phyloP scores from a whole-genome alignment of 2,888 invertebrate genomes.

The Miltochrista miniata region DNA sequence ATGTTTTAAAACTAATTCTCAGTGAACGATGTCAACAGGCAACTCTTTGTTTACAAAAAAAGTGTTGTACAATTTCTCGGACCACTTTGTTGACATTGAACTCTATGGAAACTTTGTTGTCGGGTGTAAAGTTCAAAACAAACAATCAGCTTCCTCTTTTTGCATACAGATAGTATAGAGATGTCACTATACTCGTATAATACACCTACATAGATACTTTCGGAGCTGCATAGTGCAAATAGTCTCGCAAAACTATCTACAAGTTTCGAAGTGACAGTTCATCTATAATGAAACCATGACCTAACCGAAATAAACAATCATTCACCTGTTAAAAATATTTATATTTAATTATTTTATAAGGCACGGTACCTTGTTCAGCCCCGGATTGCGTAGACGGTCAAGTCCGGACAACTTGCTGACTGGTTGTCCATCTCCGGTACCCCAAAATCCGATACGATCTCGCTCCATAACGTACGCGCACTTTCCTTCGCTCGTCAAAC shows the following conservation, averaged over 20 bases:
- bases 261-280: constrained; percentile 8
- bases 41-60: not conserved
- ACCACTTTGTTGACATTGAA: constrained; percentile 56
- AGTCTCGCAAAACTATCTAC: too few relatives aligned
- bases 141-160: constrained; percentile 48
- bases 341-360: not conserved
- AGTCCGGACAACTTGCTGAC: constrained; percentile 85
- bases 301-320: constrained; percentile 52
- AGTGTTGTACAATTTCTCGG: constrained; percentile 9
- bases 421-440: constrained; percentile 82
- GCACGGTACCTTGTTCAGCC: constrained; percentile 86
- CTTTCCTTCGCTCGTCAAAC: constrained; percentile 49
- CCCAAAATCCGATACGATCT: constrained; percentile 86
- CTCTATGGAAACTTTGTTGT: constrained; percentile 53
- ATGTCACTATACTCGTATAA: constrained; percentile 3
- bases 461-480: constrained; percentile 79
- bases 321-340: constrained; percentile 21
- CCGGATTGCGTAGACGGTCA: constrained; percentile 86
- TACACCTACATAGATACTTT: constrained; percentile 1
- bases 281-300: constrained; percentile 52
- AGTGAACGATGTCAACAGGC: too few relatives aligned
- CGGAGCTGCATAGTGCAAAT: too few relatives aligned
- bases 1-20: not conserved
- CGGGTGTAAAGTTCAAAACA: constrained; percentile 54
- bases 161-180: not conserved